Evolutionary conservation across 2,113 vertebrate genomes (phyloP), one percentile per base, ranked within the genome.

Genomic region (Atractosteus spatula): DNA sequence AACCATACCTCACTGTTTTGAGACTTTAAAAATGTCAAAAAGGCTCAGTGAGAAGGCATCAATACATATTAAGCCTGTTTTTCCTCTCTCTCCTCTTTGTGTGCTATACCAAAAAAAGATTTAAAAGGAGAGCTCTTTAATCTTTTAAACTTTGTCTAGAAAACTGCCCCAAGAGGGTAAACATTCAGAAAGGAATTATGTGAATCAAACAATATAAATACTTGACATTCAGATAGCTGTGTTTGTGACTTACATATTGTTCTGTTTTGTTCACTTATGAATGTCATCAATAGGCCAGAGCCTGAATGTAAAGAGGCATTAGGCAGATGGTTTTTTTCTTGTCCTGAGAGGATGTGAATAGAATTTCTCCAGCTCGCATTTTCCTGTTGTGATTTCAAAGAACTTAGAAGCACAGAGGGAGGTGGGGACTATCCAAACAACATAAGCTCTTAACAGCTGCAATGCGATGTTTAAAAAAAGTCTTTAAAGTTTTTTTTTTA

Each of bases 311-410:
- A 55, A 44, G 64, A 77, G 61, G 54, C 70, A 69, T 78, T 78
- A 78, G 83, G 77, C 83, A 77, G 81, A 84, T 83, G 69, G 76
- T 63, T 80, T 71, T 54, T 82, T 62, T 74, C 77, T 87, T 80
- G 47, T 68, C 41, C 71, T 57, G 74, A 81, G 86, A 80, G 76
- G 88, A 82, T 79, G 83, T 79, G 81, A 81, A 62, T 87, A 77
- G 79, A 79, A 79, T 77, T 83, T 80, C 80, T 80, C 78, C 80
- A 62, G 68, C 81, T 79, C 75, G 79, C 80, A 77, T 86, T 86
- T 78, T 85, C 78, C 76, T 83, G 82, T 85, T 91, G 80, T 86
- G 82, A 85, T 89, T 88, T 88, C 86, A 84, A 72, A 82, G 79
- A 84, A 77, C 77, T 85, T 78, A 77, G 57, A 71, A 66, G 84